phyloP scores from a whole-genome alignment of 2,888 invertebrate genomes.

The Ectropis crepuscularia region DNA sequence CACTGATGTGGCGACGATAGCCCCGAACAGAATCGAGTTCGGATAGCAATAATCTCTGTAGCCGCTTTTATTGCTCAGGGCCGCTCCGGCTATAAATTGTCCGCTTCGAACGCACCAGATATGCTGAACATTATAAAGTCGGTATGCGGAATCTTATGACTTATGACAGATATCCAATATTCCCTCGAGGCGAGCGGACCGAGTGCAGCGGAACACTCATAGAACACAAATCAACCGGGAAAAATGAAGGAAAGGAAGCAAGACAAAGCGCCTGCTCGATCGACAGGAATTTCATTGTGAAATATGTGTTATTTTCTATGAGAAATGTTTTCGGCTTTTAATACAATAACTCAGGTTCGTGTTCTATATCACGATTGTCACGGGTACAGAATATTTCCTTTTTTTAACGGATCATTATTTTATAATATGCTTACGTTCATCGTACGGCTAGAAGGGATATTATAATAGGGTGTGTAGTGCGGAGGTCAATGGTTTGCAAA shows the following conservation, averaged over 20 bases:
- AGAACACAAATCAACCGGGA: slow-evolving; percentile 73
- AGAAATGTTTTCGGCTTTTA: slow-evolving; percentile 69
- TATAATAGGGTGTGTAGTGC: too few species aligned
- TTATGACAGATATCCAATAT: slow-evolving; percentile 79
- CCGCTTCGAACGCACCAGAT: slow-evolving; percentile 50
- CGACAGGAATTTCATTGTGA: slow-evolving; percentile 74
- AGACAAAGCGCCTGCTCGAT: slow-evolving; percentile 73
- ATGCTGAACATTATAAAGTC: slow-evolving; percentile 65
- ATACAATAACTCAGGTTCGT: slow-evolving; percentile 60
- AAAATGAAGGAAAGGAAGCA: slow-evolving; percentile 66
- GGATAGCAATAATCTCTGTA: slow-evolving; percentile 35
- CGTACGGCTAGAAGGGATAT: too few species aligned
- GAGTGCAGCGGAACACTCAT: slow-evolving; percentile 70
- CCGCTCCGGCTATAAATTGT: slow-evolving; percentile 48
- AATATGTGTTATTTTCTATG: slow-evolving; percentile 75
- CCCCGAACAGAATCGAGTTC: slow-evolving; percentile 31
- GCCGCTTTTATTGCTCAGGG: slow-evolving; percentile 41
- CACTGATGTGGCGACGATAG: not conserved
- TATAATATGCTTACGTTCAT: too few species aligned
- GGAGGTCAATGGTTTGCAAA: too few species aligned
- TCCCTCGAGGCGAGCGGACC: slow-evolving; percentile 58
- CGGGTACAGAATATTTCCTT: slow-evolving; percentile 8
- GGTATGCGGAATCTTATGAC: slow-evolving; percentile 70
- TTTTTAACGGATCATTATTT: not conserved
- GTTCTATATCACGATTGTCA: slow-evolving; percentile 39